phyloP scores from a whole-genome alignment of 2,888 invertebrate genomes.

The Lasiommata megera region DNA sequence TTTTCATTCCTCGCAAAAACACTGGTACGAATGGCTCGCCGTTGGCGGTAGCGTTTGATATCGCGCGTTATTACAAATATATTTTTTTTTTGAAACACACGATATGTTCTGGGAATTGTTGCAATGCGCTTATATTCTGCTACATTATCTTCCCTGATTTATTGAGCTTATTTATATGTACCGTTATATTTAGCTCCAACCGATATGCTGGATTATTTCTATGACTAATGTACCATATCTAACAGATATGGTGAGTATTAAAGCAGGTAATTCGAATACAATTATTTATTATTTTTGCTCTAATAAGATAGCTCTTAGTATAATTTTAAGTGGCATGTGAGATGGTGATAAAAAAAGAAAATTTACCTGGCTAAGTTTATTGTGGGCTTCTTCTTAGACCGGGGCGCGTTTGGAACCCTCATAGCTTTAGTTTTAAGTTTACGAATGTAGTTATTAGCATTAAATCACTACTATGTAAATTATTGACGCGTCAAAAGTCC shows the following conservation, averaged over 20 bases:
- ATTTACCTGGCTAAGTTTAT: too few relatives aligned
- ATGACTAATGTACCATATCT: slow-evolving; percentile 8
- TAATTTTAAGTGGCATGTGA: too few relatives aligned
- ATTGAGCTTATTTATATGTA: slow-evolving; percentile 18
- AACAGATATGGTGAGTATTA: background rate
- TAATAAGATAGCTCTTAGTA: too few relatives aligned
- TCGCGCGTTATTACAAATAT: slow-evolving; percentile 51
- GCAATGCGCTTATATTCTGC: slow-evolving; percentile 46
- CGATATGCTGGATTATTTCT: slow-evolving; percentile 7
- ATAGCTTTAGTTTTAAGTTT: too few relatives aligned
- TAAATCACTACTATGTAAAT: too few relatives aligned
- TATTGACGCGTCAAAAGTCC: too few relatives aligned
- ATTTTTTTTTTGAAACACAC: slow-evolving; percentile 43
- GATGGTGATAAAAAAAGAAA: too few relatives aligned
- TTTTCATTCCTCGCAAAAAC: slow-evolving; percentile 58
- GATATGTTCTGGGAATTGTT: slow-evolving; percentile 47
- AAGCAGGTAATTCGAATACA: too few relatives aligned
- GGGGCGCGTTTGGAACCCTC: too few relatives aligned
- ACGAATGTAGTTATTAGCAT: too few relatives aligned
- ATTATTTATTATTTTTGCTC: too few relatives aligned
- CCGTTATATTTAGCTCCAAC: slow-evolving; percentile 3
- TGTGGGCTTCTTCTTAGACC: too few relatives aligned
- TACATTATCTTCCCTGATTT: slow-evolving; percentile 43
- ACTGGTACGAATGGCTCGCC: slow-evolving; percentile 51
- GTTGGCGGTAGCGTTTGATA: slow-evolving; percentile 54